Conservation (phyloP, 2,888 invertebrate species). For the Drosophila glabriapex region DNA sequence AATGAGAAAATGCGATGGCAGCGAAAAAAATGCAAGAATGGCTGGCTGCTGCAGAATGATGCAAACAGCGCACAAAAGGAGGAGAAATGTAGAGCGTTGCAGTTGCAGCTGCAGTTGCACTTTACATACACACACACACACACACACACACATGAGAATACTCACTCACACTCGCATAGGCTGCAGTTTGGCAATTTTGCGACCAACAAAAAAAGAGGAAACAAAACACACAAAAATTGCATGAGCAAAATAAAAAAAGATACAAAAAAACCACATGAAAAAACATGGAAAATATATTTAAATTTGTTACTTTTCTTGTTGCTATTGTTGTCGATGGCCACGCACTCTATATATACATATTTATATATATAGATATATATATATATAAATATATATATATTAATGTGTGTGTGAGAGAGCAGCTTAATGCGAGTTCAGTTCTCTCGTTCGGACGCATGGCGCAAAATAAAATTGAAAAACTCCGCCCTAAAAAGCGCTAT, state of each 20-base stretch:
- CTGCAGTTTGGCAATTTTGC: conserved; percentile 77
- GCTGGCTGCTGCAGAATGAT: conserved; percentile 26
- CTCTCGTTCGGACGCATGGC: conserved; percentile 62
- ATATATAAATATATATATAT: conserved; percentile 11
- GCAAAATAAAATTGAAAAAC: conserved; percentile 85
- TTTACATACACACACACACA: conserved; percentile 54
- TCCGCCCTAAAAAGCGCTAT: conserved; percentile 84
- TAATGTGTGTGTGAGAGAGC: conserved; percentile 51
- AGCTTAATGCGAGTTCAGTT: conserved; percentile 45
- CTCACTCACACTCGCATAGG: conserved; percentile 14
- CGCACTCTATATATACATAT: conserved; percentile 7
- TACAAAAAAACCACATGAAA: conserved; percentile 21
- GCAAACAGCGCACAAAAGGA: conserved; percentile 41
- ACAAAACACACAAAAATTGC: conserved; percentile 65
- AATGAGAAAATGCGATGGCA: conserved; percentile 43
- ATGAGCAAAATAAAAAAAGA: conserved; percentile 32
- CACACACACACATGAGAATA: conserved; percentile 15
- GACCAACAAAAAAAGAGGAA: conserved; percentile 48
- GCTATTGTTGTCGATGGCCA: conserved; percentile 40
- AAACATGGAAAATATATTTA: conserved; percentile 62
- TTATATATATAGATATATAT: conserved; percentile 6
- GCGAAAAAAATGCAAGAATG: conserved; percentile 34
- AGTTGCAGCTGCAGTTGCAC: conserved; percentile 47
- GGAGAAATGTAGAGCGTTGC: conserved; percentile 59
- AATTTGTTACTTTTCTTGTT: conserved; percentile 70